Evolutionary conservation across 1,140 invertebrate species (phyloP), one percentile per base, ranked within the genome.

Genomic region (Zaprionus nigranus): DNA sequence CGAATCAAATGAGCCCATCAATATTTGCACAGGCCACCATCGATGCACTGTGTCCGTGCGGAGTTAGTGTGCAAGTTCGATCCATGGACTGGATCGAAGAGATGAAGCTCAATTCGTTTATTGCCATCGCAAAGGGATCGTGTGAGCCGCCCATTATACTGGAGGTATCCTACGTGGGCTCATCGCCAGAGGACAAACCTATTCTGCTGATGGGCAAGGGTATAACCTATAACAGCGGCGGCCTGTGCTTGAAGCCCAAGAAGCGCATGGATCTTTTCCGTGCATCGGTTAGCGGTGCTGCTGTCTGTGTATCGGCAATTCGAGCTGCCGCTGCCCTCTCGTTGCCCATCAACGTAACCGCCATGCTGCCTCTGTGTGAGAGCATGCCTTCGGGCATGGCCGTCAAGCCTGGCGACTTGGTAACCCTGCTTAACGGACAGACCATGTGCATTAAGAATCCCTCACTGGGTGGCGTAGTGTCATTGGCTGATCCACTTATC

Each of bases 1-100:
- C 97, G 0, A 99, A 99, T 93, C 90, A 95, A 64, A 95, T 98
- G 94, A 98, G 97, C 6, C 98, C 98, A 1, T 96, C 96, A 0
- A 95, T 95, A 61, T 99, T 98, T 93, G 95, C 96, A 6, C 93
- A 97, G 75, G 78, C 90, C 9, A 92, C 94, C 53, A 93, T 94
- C 0, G 94, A 94, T 79, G 92, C 93, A 4, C 68, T 94, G 7
- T 94, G 93, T 26, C 93, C 94, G 0, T 94, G 93, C 57, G 93
- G 93, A 5, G 94, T 97, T 2, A 93, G 94, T 1, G 95, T 97
- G 5, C 92, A 95, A 66, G 93, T 96, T 36, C 95, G 95, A 5
- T 95, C 96, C 71, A 94, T 92, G 79, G 90, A 92, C 12, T 92
- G 90, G 90, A 92, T 92, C n/a, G 90, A 92, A 38, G 46, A 30